A percentile compares a stretch with the other conserved stretches of the same genome.
These are phyloP conservation scores for Polypedilum vanderplanki DNA, from an alignment of 1,140 invertebrate species.

Conservation along the genomic window DNA sequence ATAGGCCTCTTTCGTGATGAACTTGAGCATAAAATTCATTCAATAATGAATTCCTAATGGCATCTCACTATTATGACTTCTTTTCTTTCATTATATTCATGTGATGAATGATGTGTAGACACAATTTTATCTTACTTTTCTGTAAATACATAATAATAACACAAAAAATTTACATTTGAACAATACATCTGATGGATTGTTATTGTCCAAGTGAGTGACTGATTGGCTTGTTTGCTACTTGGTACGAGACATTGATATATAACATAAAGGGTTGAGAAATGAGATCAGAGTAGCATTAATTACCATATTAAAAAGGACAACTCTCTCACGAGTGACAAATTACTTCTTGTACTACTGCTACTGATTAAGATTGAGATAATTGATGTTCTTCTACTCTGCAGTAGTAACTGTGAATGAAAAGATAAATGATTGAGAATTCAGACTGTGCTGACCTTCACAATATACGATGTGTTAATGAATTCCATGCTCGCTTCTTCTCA, in stretches of 20 bases:
- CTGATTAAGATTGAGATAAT: neutral
- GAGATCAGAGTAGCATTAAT: neutral
- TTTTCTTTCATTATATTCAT: neutral
- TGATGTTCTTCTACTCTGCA: neutral
- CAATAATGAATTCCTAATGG: neutral
- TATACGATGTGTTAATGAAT: neutral
- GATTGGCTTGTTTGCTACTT: too few species aligned
- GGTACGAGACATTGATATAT: neutral
- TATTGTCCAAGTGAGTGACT: too few species aligned
- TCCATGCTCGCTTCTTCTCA: too few species aligned
- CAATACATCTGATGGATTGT: too few species aligned
- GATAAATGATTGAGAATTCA: neutral
- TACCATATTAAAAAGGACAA: constrained; percentile 19
- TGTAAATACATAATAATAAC: too few species aligned
- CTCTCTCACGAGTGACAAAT: neutral
- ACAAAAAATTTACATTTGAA: too few species aligned
- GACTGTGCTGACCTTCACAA: neutral
- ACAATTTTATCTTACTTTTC: too few species aligned
- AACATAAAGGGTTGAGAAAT: neutral
- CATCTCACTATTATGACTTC: neutral
- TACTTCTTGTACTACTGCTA: neutral
- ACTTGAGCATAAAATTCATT: constrained; percentile 14
- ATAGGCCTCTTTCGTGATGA: neutral
- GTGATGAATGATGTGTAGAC: constrained; percentile 17
- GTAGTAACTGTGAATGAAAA: neutral